These are phyloP conservation scores for Hemiscyllium ocellatum DNA, from an alignment of 2,113 vertebrate species.

Conservation along the genomic window DNA sequence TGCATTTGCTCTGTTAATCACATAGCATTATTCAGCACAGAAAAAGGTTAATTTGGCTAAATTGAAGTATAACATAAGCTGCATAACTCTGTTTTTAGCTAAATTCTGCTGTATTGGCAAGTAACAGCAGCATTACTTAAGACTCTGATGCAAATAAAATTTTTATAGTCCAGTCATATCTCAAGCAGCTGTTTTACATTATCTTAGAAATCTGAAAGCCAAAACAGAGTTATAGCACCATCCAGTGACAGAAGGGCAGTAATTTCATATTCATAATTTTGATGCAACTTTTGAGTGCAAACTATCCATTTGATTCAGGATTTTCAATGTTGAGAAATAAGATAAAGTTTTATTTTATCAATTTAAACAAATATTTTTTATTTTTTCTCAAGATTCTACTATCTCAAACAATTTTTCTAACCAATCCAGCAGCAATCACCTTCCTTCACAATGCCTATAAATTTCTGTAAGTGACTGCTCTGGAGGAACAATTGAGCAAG, in stretches of 20 bases:
- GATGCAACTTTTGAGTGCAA: neutral
- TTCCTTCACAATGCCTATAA: neutral
- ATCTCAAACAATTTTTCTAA: neutral
- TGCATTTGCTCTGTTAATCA: neutral
- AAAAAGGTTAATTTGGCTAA: neutral
- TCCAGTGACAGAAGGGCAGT: slow-evolving; percentile 50
- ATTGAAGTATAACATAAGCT: neutral
- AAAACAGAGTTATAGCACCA: slow-evolving; percentile 52
- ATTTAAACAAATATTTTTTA: neutral
- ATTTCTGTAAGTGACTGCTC: neutral
- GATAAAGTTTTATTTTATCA: neutral
- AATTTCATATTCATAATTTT: slow-evolving; percentile 11
- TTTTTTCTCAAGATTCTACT: neutral
- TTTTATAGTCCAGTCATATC: slow-evolving; percentile 10
- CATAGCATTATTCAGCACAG: neutral
- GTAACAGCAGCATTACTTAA: slow-evolving; percentile 13
- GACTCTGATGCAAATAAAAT: slow-evolving; percentile 18
- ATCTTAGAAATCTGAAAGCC: neutral
- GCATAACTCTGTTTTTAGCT: neutral
- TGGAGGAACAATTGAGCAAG: neutral
- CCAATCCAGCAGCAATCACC: neutral
- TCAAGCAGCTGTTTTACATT: slow-evolving; percentile 14
- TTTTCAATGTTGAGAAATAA: neutral
- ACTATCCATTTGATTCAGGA: neutral
- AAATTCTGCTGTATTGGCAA: slow-evolving; percentile 8